Base-by-base conservation (phyloP, 2,113 vertebrate genomes). In the Abramis brama region DNA sequence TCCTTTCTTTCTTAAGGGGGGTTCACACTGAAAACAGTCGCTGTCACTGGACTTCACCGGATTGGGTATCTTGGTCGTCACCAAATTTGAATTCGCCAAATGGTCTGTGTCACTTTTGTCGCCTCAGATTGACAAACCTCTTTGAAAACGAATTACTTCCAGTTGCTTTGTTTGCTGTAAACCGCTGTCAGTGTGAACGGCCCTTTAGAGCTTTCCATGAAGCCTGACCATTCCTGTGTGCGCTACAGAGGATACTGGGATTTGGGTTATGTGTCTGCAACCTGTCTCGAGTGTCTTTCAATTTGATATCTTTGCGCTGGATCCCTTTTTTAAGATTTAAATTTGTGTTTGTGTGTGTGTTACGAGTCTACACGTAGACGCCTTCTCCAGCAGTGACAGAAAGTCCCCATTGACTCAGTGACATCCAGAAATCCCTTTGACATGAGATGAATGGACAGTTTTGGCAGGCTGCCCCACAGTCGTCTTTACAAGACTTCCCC, bases 381-480 rank as follows among this genome's bases (percentile, higher is more conserved):
- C 70, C 47, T 81, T 85, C 59, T 88, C 52, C 70, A 88, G 87
- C 82, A 57, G 81, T 89, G 86, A 59, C 75, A 79, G 85, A 85
- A 86, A 89, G 86, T 59, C 81, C 85, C 85, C 86, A 81, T 74
- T 79, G 86, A 87, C 79, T 86, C 73, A 52, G 30, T 87, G 85
- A 85, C 64, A 86, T 87, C 83, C 84, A 83, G 85, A 90, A 91
- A 91, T 85, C 77, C 74, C 81, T 88, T 85, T 92, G 90, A 91
- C 90, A 90, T 86, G 73, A 92, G 90, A 90, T 88, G 85, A 84
- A 90, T 57, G 86, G 90, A 88, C 89, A 90, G 86, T 64, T 82
- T 91, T 92, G 93, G 91, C 91, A 89, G 82, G 33, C 3, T 19
- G 89, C 91, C 91, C 78, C 0, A 81, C 66, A 87, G 86, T 85